These are phyloP conservation scores for Agonopterix arenella DNA, from an alignment of 2,888 invertebrate species.

Conservation along the genomic window DNA sequence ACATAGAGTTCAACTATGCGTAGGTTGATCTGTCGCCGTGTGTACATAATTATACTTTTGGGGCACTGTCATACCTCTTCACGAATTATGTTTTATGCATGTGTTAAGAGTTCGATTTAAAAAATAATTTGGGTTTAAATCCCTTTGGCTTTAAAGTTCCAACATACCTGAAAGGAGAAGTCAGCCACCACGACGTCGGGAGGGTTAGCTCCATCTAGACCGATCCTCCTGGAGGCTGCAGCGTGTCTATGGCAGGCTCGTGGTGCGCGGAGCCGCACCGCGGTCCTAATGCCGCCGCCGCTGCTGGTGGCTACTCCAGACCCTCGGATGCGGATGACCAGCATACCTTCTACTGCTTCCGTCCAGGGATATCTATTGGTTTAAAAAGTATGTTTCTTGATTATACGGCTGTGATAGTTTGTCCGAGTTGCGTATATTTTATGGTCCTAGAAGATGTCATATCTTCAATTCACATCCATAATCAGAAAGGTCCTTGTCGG, in stretches of 20 bases:
- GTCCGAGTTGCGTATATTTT: too few relatives aligned
- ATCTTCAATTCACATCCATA: too few relatives aligned
- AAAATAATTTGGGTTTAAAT: too few relatives aligned
- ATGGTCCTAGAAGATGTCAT: too few relatives aligned
- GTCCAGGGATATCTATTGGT: slow-evolving; percentile 60
- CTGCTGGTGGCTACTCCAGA: slow-evolving; percentile 19
- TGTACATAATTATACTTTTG: too few relatives aligned
- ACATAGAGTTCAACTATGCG: too few relatives aligned
- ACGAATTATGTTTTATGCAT: too few relatives aligned
- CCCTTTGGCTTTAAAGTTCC: neutral
- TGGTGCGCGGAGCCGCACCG: slow-evolving; percentile 45
- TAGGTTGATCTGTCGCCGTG: too few relatives aligned
- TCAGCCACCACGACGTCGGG: slow-evolving; percentile 57
- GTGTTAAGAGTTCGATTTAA: too few relatives aligned
- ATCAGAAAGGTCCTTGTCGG: too few relatives aligned
- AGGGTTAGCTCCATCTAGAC: slow-evolving; percentile 28
- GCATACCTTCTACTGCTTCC: slow-evolving; percentile 70
- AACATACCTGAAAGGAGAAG: slow-evolving; percentile 56
- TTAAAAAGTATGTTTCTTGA: neutral
- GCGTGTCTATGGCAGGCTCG: slow-evolving; percentile 63
- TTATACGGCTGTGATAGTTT: too few relatives aligned
- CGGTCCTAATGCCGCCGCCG: slow-evolving; percentile 41
- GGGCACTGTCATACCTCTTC: too few relatives aligned
- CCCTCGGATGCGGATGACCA: slow-evolving; percentile 59
- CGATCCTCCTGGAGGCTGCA: slow-evolving; percentile 44